These are phyloP conservation scores for Pomacea maculata DNA, from an alignment of 1,140 invertebrate species.

Conservation along the genomic window DNA sequence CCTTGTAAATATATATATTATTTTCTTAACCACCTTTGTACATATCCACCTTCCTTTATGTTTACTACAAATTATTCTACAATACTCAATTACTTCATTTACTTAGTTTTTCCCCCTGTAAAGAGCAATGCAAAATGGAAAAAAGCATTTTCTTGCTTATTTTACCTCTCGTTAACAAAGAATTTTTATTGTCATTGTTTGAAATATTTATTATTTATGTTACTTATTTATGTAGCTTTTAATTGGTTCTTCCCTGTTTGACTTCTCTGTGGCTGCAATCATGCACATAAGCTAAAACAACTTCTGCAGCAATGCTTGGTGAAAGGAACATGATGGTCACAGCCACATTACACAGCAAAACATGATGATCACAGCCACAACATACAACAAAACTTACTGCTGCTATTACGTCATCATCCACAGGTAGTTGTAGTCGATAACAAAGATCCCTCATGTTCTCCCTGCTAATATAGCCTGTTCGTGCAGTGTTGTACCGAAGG, in stretches of 20 bases:
- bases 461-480: constrained; percentile 60
- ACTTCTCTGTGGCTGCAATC: not conserved
- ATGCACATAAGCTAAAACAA: not conserved
- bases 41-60: no score
- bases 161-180: not conserved
- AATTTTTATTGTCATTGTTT: not conserved
- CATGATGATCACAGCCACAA: no score
- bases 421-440: constrained; percentile 57
- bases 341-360: not conserved
- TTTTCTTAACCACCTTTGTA: no score
- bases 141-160: no score
- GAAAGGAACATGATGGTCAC: not conserved
- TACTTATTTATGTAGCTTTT: not conserved
- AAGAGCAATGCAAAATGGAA: no score
- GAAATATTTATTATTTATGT: not conserved
- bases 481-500: constrained; percentile 60
- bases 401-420: constrained; percentile 64
- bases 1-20: no score
- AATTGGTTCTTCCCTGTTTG: not conserved
- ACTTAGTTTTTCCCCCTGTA: no score
- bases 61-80: no score
- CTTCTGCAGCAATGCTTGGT: not conserved
- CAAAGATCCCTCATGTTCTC: constrained; percentile 61
- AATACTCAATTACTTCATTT: no score
- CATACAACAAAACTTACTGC: constrained; percentile 48